Evolutionary conservation across 2,888 invertebrate species (phyloP).

Genomic region (Ecdyonurus torrentis): DNA sequence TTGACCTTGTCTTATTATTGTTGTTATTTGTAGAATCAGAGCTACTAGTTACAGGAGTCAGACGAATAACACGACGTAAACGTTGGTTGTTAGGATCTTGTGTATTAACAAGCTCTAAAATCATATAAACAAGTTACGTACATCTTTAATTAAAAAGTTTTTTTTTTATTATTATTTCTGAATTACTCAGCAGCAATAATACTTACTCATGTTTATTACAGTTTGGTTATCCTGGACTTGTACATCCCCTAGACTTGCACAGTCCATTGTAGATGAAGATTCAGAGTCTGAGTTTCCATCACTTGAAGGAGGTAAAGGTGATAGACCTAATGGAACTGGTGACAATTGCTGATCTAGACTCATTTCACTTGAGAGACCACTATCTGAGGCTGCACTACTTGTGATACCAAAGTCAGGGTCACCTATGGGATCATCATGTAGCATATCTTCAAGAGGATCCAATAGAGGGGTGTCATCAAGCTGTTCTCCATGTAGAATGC

Average conservation of each 20-base stretch:
- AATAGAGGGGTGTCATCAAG: slow-evolving; percentile 4
- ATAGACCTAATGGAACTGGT: slow-evolving; percentile 27
- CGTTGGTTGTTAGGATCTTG: background rate
- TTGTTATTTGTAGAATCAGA: background rate
- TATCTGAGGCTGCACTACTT: slow-evolving; percentile 40
- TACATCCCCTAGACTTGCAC: slow-evolving; percentile 12
- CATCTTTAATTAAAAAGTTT: no score
- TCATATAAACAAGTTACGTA: background rate
- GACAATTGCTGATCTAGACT: slow-evolving; percentile 36
- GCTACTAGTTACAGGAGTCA: background rate
- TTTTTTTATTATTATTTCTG: no score
- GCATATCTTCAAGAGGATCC: background rate
- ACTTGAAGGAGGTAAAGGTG: background rate
- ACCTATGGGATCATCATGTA: slow-evolving; percentile 21
- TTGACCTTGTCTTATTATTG: slow-evolving; percentile 34
- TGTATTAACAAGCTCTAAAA: background rate
- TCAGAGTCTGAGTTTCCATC: slow-evolving; percentile 9
- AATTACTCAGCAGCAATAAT: no score
- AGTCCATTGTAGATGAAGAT: slow-evolving; percentile 5
- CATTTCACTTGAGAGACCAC: slow-evolving; percentile 45
- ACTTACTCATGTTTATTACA: slow-evolving; percentile 14
- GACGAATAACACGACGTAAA: background rate
- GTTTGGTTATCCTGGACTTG: slow-evolving; percentile 14
- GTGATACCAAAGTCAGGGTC: slow-evolving; percentile 30
- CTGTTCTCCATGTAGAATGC: slow-evolving; percentile 10